Percentiles rank a stretch among this genome's conserved stretches.
These are phyloP conservation scores for Himantopus leucocephalus DNA, from an alignment of 2,113 vertebrate genomes.

Conservation along the genomic window DNA sequence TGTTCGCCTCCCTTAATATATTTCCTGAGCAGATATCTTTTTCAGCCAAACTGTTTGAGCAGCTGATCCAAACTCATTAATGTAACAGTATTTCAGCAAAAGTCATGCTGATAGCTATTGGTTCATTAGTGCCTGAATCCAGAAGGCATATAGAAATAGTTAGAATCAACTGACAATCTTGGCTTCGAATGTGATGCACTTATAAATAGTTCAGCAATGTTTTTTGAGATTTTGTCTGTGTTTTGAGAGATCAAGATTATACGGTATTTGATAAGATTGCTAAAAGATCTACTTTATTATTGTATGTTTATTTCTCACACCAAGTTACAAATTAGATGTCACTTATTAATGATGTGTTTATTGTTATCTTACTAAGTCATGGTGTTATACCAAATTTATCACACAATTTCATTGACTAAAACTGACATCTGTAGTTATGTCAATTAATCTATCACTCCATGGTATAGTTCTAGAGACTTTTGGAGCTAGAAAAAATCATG, in stretches of 20 bases:
- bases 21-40: constrained; percentile 34
- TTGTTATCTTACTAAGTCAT: background rate
- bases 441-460: background rate
- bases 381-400: background rate
- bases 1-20: background rate
- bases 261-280: background rate
- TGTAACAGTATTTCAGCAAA: constrained; percentile 45
- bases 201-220: background rate
- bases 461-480: background rate
- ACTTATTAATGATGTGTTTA: background rate
- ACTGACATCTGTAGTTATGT: background rate
- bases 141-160: constrained; percentile 22
- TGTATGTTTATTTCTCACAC: background rate
- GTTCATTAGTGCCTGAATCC: constrained; percentile 43
- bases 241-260: background rate
- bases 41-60: constrained; percentile 5
- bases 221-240: background rate
- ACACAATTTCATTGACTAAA: background rate
- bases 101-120: constrained; percentile 37
- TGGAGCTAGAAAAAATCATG: background rate
- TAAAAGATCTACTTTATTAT: background rate
- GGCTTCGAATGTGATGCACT: background rate
- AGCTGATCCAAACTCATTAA: constrained; percentile 56
- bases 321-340: background rate
- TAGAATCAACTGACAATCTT: background rate